Evolutionary conservation across 1,140 invertebrate species (phyloP).

Genomic region (Berghia stephanieae): DNA sequence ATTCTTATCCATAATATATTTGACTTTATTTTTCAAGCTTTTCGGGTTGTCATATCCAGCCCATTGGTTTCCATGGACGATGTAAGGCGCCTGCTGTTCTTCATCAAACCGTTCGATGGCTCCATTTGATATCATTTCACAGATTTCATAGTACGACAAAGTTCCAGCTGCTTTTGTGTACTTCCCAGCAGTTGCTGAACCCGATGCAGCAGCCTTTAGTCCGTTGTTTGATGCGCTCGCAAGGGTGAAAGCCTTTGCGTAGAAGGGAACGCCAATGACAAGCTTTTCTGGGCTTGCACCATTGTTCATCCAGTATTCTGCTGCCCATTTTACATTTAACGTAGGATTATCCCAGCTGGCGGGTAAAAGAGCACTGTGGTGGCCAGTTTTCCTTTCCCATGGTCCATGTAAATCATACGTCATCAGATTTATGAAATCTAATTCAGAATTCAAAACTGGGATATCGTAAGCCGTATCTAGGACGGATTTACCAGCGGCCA

Average conservation of each 20-base stretch:
- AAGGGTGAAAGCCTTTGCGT: conserved; percentile 40
- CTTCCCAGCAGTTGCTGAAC: conserved; percentile 8
- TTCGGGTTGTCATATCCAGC: conserved; percentile 45
- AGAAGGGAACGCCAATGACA: conserved; percentile 87
- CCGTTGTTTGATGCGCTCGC: conserved; percentile 8
- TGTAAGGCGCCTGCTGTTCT: conserved; percentile 42
- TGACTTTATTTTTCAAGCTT: conserved; percentile 44
- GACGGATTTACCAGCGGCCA: conserved; percentile 89
- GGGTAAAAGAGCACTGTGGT: conserved; percentile 68
- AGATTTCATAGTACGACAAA: conserved; percentile 14
- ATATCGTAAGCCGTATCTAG: conserved; percentile 95
- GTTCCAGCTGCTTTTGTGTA: background rate
- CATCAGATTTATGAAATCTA: conserved; percentile 88
- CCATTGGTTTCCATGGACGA: conserved; percentile 44
- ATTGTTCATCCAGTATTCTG: conserved; percentile 40
- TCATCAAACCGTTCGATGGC: background rate
- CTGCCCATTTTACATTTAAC: conserved; percentile 36
- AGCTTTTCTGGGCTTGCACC: conserved; percentile 95
- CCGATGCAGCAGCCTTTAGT: conserved; percentile 24
- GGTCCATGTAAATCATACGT: conserved; percentile 94
- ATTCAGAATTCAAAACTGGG: conserved; percentile 63
- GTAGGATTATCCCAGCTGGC: background rate
- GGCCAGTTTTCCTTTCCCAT: conserved; percentile 85
- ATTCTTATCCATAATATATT: conserved; percentile 65
- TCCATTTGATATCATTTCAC: background rate